These are phyloP conservation scores for Temnothorax nylanderi DNA, from an alignment of 1,140 invertebrate species.

Conservation along the genomic window DNA sequence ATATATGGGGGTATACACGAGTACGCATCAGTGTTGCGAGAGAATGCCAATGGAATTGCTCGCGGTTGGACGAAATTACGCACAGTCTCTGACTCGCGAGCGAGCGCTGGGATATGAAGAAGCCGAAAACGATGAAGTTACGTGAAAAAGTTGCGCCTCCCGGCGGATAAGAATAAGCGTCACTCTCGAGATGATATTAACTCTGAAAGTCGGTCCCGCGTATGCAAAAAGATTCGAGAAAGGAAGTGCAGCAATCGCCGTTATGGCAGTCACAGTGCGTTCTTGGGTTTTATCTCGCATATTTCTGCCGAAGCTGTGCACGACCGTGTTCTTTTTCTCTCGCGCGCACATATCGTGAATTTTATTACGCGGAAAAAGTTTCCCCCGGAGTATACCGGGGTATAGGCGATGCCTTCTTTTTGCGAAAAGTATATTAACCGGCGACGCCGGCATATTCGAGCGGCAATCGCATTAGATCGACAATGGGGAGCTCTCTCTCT, in stretches of 20 bases:
- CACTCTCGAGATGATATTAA: slow-evolving; percentile 45
- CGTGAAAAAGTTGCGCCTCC: not conserved
- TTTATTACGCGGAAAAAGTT: slow-evolving; percentile 56
- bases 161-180: slow-evolving; percentile 9
- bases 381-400: not conserved
- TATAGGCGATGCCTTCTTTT: slow-evolving; percentile 13
- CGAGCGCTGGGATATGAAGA: not conserved
- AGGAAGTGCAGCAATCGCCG: slow-evolving; percentile 36
- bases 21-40: not conserved
- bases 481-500: not conserved
- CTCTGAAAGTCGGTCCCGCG: slow-evolving; percentile 17
- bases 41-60: not conserved
- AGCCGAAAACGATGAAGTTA: slow-evolving; percentile 46
- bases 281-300: slow-evolving; percentile 50
- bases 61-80: not conserved
- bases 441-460: slow-evolving; percentile 35
- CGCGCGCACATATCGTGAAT: slow-evolving; percentile 29
- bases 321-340: not conserved
- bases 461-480: slow-evolving; percentile 42
- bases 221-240: slow-evolving; percentile 36
- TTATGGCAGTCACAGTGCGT: slow-evolving; percentile 39
- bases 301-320: slow-evolving; percentile 27
- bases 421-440: slow-evolving; percentile 46
- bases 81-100: not conserved
- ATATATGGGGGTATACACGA: not conserved